Evolutionary conservation across 2,113 vertebrate genomes (phyloP), one percentile per base, ranked within the genome.

Genomic region (Ptyas mucosa): DNA sequence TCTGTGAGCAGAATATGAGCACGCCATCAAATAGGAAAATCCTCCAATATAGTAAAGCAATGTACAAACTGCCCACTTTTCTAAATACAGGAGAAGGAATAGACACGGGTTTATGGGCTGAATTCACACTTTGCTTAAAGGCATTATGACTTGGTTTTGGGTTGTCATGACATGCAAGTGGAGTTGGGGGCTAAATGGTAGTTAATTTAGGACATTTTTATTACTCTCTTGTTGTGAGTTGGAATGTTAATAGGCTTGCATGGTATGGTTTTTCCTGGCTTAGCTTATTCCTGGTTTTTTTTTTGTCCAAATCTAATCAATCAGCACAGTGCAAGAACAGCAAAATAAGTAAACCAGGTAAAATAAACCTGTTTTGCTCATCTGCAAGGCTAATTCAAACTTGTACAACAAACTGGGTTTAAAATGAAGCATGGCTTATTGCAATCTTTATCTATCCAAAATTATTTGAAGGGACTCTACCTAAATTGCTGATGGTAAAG

Each of bases 31-130:
- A 46, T 23, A 55, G 29, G 52, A 61, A 49, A 21, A 51, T n/a
- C 8, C 7, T 85, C 43, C 54, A 46, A 85, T 58, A 1, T 29
- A 7, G 23, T 34, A 61, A 89, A 46, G 23, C 8, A 43, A 34
- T n/a, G 85, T 86, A n/a, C 3, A n/a, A 53, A 57, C 7, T 43
- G 86, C 34, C 12, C 10, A 34, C n/a, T 43, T 21, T 81, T 49
- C 0, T 1, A 89, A 85, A 91, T 89, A 93, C 91, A 95, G 96
- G 95, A 96, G 93, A 9, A 12, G 29, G 92, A 94, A 90, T 53
- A 88, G 86, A 85, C 86, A 93, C 49, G n/a, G n/a, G 69, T 93
- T 93, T 86, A 91, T 51, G 58, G 86, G 93, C 91, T 43, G 75
- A 43, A 39, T 43, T 81, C 34, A 43, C 20, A 81, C 34, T 10